Evolutionary conservation across 2,888 invertebrate species (phyloP).

Genomic region (Agonopterix subpropinquella): DNA sequence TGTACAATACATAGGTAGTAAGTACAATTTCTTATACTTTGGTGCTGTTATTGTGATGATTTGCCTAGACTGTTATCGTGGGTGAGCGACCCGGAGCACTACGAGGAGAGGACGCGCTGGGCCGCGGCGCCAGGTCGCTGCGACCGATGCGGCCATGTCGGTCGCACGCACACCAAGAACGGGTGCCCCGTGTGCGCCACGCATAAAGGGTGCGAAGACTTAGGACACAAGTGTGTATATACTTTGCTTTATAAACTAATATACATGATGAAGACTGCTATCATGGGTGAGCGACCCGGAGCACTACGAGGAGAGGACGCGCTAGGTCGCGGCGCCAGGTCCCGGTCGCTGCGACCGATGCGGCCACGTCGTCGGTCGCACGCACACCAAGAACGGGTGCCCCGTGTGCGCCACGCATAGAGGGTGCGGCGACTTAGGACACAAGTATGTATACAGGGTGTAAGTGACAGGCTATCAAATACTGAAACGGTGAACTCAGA

Average conservation of each 20-base stretch:
- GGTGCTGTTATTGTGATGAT: background rate
- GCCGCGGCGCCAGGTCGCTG: conserved; percentile 78
- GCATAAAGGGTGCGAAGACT: conserved; percentile 75
- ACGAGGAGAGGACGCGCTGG: conserved; percentile 70
- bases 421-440: conserved; percentile 77
- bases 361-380: conserved; percentile 81
- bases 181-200: conserved; percentile 81
- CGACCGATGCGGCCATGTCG: conserved; percentile 82
- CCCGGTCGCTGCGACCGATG: conserved; percentile 80
- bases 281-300: conserved; percentile 77
- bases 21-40: too few relatives aligned
- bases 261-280: conserved; percentile 58
- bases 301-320: conserved; percentile 70
- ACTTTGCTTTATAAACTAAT: too few relatives aligned
- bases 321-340: conserved; percentile 74
- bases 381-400: conserved; percentile 81
- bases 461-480: too few relatives aligned
- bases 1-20: too few relatives aligned
- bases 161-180: conserved; percentile 78
- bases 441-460: conserved; percentile 76
- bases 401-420: conserved; percentile 74
- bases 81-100: conserved; percentile 73
- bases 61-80: conserved; percentile 77
- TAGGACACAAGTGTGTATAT: conserved; percentile 75
- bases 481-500: too few relatives aligned